Percentiles rank a stretch among this genome's conserved stretches.
These are phyloP conservation scores for Chrysochloris asiatica DNA, from an alignment of 2,113 vertebrate genomes.

Conservation along the genomic window DNA sequence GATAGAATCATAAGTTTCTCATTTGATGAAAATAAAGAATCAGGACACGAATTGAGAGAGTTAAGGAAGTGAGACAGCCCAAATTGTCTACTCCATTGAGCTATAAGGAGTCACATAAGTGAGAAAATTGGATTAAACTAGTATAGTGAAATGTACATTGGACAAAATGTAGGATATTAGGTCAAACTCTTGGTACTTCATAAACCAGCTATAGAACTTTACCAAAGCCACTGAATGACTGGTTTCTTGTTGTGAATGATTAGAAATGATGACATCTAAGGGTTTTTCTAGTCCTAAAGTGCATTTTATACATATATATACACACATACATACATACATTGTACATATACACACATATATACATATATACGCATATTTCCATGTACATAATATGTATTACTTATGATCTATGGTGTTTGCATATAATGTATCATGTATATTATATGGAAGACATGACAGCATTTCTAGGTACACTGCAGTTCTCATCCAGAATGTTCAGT, in stretches of 20 bases:
- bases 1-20: not conserved
- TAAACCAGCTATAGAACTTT: not conserved
- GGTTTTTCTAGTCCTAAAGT: too few species aligned
- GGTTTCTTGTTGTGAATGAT: conserved; percentile 3
- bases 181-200: not conserved
- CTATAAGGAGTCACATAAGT: not conserved
- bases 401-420: too few species aligned
- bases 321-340: too few species aligned
- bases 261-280: too few species aligned
- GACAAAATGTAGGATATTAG: not conserved
- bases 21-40: not conserved
- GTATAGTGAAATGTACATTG: not conserved
- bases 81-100: not conserved
- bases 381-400: too few species aligned
- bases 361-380: too few species aligned
- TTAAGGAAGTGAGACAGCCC: not conserved
- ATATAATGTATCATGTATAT: too few species aligned
- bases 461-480: not conserved
- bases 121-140: not conserved
- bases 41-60: not conserved
- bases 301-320: too few species aligned
- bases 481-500: not conserved
- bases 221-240: too few species aligned
- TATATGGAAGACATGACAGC: not conserved
- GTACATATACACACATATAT: too few species aligned